phyloP scores from a whole-genome alignment of 1,140 invertebrate species.

The Neotoxoptera formosana region DNA sequence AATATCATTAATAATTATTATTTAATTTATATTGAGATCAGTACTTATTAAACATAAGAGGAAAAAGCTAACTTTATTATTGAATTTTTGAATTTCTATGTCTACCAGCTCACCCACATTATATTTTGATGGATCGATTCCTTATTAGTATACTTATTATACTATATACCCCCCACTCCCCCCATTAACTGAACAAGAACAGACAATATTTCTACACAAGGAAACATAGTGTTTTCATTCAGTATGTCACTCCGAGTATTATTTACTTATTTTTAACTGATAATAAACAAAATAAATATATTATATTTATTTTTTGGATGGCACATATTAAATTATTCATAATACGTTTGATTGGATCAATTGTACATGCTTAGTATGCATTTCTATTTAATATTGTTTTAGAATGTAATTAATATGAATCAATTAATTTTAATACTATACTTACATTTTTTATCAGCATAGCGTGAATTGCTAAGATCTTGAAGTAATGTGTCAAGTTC shows the following conservation, averaged over 20 bases:
- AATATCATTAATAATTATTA: background rate
- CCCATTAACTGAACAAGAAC: too few species aligned
- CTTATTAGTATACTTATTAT: too few species aligned
- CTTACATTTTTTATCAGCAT: slow-evolving; percentile 64
- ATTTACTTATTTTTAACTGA: background rate
- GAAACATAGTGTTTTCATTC: background rate
- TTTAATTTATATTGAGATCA: background rate
- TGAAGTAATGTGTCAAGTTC: slow-evolving; percentile 91
- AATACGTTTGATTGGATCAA: background rate
- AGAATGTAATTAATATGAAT: background rate
- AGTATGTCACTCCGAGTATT: background rate
- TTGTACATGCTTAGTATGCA: background rate
- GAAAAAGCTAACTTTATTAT: too few species aligned
- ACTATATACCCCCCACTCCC: too few species aligned
- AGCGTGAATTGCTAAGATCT: slow-evolving; percentile 87
- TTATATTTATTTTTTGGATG: background rate
- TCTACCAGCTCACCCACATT: too few species aligned
- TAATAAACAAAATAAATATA: background rate
- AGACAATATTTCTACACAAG: too few species aligned
- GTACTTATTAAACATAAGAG: too few species aligned
- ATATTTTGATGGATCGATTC: too few species aligned
- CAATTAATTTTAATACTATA: background rate
- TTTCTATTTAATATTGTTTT: background rate
- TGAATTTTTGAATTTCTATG: too few species aligned
- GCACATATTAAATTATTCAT: background rate